Base-by-base conservation (phyloP, 2,113 vertebrate species). In the Hirundichthys speculiger region DNA sequence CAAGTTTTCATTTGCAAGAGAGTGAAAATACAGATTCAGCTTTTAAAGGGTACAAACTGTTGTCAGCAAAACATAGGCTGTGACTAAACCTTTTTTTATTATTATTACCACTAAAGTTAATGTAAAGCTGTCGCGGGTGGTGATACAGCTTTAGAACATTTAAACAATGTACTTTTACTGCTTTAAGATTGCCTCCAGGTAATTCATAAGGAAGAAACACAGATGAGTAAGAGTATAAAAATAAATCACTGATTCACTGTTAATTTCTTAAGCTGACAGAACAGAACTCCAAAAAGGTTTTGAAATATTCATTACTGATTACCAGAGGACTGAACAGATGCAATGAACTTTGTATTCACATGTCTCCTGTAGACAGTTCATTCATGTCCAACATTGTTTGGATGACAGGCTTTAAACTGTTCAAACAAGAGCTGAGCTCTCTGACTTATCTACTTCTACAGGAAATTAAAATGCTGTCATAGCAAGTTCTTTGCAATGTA, bases 341-440 rank as follows among this genome's bases (percentile, higher is more conserved):
- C 50, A 47, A 18, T 38, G 45, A 79, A 63, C 39, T n/a, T 64
- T 57, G 25, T 52, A 42, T 60, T 14, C 12, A 21, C 43, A 30
- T 4, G 5, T 51, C 48, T 41, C 30, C 64, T 42, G 57, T 49
- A 54, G 59, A 69, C 66, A 57, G 50, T 30, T 52, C 27, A 40
- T 42, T 62, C 58, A 12, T 13, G 47, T 65, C 71, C 66, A 49
- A 8, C 24, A 24, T 27, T 67, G 19, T 64, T 69, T 75, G 55
- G 64, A 64, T 47, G 59, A 52, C 55, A 25, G 54, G 53, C 52
- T 48, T 57, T 8, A 50, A 72, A 65, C 40, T 54, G 50, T 64
- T 78, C 38, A 47, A 47, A 65, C 59, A 25, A 58, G 38, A 42
- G 55, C 66, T 52, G 13, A 56, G 47, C 47, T 42, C 41, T 41